These are phyloP conservation scores for Seira musarum DNA, from an alignment of 2,888 invertebrate genomes.

Conservation along the genomic window DNA sequence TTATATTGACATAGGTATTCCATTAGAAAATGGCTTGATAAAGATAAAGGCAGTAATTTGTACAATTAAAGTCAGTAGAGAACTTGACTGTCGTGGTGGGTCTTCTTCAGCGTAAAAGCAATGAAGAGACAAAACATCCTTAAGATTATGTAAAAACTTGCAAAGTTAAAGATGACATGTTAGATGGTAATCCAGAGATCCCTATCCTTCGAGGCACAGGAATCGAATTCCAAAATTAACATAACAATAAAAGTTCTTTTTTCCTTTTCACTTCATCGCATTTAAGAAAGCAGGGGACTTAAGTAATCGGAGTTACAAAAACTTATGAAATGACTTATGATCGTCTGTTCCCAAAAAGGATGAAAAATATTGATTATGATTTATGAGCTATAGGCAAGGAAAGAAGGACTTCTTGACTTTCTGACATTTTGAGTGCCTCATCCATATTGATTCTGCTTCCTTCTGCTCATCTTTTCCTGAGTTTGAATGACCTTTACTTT, in stretches of 20 bases:
- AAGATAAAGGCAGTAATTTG: no score
- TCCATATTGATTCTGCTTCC: conserved; percentile 1
- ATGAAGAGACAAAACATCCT: no score
- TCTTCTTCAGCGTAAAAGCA: no score
- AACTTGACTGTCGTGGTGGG: no score
- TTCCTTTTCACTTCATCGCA: background rate
- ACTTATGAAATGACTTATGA: conserved; percentile 12
- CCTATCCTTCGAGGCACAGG: background rate
- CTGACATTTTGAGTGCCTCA: conserved; percentile 15
- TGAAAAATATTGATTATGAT: conserved; percentile 43
- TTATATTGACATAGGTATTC: no score
- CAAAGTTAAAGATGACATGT: no score
- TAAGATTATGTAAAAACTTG: no score
- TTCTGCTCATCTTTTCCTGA: conserved; percentile 14
- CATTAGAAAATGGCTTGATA: no score
- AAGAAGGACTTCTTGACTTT: conserved; percentile 26
- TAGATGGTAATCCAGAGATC: no score
- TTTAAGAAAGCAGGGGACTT: background rate
- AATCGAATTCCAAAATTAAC: background rate
- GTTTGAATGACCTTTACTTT: conserved; percentile 48
- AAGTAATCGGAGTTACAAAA: background rate
- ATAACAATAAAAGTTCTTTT: background rate
- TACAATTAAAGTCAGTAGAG: no score
- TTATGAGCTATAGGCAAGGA: conserved; percentile 42
- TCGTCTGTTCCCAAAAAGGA: background rate